Percentiles rank a stretch among this genome's conserved stretches.
Evolutionary conservation across 2,888 invertebrate genomes (phyloP).

Genomic region (Ochropacha duplaris): DNA sequence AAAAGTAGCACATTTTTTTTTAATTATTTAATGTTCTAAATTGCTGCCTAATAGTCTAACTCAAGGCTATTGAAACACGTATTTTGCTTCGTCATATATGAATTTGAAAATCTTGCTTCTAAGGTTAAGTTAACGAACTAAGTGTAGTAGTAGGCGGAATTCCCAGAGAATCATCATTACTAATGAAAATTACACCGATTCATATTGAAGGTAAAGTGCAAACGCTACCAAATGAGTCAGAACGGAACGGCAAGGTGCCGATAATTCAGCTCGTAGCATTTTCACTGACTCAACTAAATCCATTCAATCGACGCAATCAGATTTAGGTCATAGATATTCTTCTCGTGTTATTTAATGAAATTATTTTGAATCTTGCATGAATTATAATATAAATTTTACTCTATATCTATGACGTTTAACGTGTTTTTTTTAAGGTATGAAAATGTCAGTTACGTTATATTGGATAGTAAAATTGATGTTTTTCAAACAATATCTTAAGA

Average conservation of each 20-base stretch:
- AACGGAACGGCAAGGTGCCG: slow-evolving; percentile 59
- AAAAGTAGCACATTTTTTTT: too few relatives aligned
- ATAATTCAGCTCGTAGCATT: slow-evolving; percentile 59
- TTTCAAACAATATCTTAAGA: too few relatives aligned
- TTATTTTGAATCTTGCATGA: slow-evolving; percentile 13
- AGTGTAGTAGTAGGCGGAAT: slow-evolving; percentile 13
- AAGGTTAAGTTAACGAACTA: background rate
- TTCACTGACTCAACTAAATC: slow-evolving; percentile 59
- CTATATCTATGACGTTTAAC: too few relatives aligned
- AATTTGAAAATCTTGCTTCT: background rate
- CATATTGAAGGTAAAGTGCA: slow-evolving; percentile 58
- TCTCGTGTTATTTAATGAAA: slow-evolving; percentile 41
- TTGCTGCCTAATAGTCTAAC: too few relatives aligned
- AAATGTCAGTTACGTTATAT: too few relatives aligned
- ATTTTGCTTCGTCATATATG: background rate
- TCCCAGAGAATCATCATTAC: slow-evolving; percentile 35
- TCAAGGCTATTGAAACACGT: background rate
- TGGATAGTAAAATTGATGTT: too few relatives aligned
- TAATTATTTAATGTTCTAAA: too few relatives aligned
- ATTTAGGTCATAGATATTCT: slow-evolving; percentile 56
- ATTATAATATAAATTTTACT: background rate
- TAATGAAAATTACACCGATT: slow-evolving; percentile 56
- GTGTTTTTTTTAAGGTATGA: too few relatives aligned
- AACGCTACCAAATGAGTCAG: slow-evolving; percentile 65
- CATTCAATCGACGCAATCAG: slow-evolving; percentile 54